phyloP scores from a whole-genome alignment of 2,113 vertebrate species.

The Callithrix jacchus region DNA sequence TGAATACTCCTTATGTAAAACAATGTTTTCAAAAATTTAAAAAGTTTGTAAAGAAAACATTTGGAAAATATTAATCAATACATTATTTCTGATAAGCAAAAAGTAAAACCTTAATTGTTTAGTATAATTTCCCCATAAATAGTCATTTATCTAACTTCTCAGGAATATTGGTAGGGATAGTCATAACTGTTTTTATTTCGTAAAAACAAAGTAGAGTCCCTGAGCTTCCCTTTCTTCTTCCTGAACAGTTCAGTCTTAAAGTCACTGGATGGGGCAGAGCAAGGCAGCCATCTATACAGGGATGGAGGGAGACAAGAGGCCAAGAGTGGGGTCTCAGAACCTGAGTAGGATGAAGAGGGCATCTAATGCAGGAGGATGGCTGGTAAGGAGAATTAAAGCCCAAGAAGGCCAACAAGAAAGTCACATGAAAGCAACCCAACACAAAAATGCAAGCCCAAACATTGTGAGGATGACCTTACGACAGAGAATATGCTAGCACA shows the following conservation, averaged over 20 bases:
- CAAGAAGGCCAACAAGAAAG: neutral
- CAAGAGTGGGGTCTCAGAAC: neutral
- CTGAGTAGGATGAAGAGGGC: neutral
- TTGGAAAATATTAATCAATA: neutral
- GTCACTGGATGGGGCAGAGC: neutral
- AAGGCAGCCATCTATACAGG: neutral
- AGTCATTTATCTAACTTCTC: neutral
- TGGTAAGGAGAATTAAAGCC: neutral
- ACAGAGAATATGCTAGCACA: neutral
- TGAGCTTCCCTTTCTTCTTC: neutral
- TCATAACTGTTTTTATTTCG: neutral
- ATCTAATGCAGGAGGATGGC: neutral
- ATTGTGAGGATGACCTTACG: neutral
- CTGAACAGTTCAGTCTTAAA: conserved; percentile 1
- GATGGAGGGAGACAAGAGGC: neutral
- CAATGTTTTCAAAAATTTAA: conserved; percentile 15
- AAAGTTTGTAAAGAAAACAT: neutral
- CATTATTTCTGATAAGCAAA: neutral
- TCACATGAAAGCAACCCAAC: neutral
- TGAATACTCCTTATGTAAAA: conserved; percentile 33
- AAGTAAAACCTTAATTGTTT: neutral
- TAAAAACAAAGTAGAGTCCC: neutral
- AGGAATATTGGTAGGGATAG: neutral
- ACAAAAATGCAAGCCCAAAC: neutral
- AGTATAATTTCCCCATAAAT: neutral